Conservation (phyloP, 2,113 vertebrate species). For the Malaclemys terrapin region DNA sequence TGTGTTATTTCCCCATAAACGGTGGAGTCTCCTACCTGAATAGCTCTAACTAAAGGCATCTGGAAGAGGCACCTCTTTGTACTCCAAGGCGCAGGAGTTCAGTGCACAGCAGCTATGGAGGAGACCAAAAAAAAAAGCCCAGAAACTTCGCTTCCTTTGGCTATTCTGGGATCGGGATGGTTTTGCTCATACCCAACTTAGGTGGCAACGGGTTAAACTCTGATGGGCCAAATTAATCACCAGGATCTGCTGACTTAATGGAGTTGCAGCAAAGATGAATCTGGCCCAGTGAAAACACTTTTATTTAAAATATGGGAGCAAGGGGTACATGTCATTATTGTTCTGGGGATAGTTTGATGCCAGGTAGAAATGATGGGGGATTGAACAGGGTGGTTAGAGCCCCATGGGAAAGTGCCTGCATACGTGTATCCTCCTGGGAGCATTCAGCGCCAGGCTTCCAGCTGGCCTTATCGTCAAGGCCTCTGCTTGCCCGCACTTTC, state of each 20-base stretch:
- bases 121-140: no score
- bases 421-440: rapidly evolving
- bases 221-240: background rate
- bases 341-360: background rate
- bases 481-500: rapidly evolving
- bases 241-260: background rate
- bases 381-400: rapidly evolving
- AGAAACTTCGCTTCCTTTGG: background rate
- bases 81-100: rapidly evolving
- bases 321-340: background rate
- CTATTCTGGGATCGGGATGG: background rate
- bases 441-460: background rate
- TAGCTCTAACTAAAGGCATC: background rate
- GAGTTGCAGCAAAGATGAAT: background rate
- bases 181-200: rapidly evolving
- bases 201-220: background rate
- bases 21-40: background rate
- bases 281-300: no score
- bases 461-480: background rate
- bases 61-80: background rate
- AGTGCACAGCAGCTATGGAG: background rate
- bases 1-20: rapidly evolving
- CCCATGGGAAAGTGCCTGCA: rapidly evolving
- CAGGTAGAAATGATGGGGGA: background rate
- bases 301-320: background rate